A percentile compares a stretch with the other conserved stretches of the same genome.
phyloP scores from a whole-genome alignment of 2,888 invertebrate species.

The Hemaris fuciformis region DNA sequence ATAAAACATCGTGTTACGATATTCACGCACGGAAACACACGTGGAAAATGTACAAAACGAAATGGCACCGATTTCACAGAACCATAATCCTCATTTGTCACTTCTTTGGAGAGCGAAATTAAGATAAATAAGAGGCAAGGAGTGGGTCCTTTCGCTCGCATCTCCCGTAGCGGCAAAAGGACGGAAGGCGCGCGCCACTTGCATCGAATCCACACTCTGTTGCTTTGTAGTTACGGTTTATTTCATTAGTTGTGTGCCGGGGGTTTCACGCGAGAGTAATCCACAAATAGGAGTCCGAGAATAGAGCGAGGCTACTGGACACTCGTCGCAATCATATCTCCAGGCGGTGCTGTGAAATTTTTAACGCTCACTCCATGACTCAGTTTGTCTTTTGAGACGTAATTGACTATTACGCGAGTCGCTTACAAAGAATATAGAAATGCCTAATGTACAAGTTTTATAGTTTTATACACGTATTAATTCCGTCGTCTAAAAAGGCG shows the following conservation, averaged over 20 bases:
- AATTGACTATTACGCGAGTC: background rate
- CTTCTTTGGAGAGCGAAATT: constrained; percentile 70
- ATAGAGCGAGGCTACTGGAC: constrained; percentile 81
- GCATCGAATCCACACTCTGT: constrained; percentile 51
- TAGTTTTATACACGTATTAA: constrained; percentile 2
- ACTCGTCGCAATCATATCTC: constrained; percentile 69
- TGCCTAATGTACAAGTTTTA: background rate
- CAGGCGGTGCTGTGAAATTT: constrained; percentile 56
- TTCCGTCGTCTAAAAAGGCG: constrained; percentile 4
- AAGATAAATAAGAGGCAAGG: constrained; percentile 76
- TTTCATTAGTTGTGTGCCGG: constrained; percentile 46
- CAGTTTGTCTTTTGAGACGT: constrained; percentile 10
- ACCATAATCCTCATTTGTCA: constrained; percentile 68
- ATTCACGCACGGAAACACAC: constrained; percentile 30
- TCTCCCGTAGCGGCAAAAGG: constrained; percentile 44
- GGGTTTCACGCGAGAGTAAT: constrained; percentile 68
- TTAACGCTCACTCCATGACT: constrained; percentile 33
- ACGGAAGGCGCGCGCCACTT: constrained; percentile 32
- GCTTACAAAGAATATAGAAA: constrained; percentile 2
- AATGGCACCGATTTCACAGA: constrained; percentile 55
- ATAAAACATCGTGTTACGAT: background rate
- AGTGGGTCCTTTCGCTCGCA: constrained; percentile 71
- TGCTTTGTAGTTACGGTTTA: constrained; percentile 49
- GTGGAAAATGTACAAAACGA: constrained; percentile 40
- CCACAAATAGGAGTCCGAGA: constrained; percentile 79